A percentile compares a stretch with the other conserved stretches of the same genome.
phyloP scores from a whole-genome alignment of 2,797 vertebrate species.

The Anguilla pacifica region DNA sequence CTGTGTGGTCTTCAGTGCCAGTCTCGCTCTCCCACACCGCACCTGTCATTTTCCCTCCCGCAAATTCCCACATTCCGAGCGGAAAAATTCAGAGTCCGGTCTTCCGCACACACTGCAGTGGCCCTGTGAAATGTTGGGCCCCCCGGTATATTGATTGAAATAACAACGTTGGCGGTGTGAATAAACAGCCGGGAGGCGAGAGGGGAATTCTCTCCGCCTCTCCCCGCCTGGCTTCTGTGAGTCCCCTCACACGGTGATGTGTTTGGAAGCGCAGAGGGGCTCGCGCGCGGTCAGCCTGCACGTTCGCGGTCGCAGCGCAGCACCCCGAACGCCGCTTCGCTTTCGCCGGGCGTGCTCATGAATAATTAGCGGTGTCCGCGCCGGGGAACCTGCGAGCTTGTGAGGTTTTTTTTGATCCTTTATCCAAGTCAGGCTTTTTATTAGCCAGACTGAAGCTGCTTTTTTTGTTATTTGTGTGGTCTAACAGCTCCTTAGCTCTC shows the following conservation, averaged over 20 bases:
- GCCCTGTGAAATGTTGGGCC: not conserved
- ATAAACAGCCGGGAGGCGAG: slow-evolving; percentile 28
- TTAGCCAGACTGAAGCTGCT: not conserved
- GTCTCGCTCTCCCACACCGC: not conserved
- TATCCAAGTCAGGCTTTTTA: not conserved
- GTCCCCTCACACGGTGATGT: slow-evolving; percentile 27
- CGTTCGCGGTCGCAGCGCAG: not conserved
- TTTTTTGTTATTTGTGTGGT: slow-evolving; percentile 1
- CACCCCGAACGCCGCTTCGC: not conserved
- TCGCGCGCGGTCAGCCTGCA: not conserved
- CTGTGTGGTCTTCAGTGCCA: slow-evolving; percentile 4
- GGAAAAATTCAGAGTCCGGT: slow-evolving; percentile 12
- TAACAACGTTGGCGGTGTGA: slow-evolving; percentile 1
- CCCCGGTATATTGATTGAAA: slow-evolving; percentile 6
- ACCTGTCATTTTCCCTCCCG: slow-evolving; percentile 12
- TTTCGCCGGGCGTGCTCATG: not conserved
- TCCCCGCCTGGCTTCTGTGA: slow-evolving; percentile 5
- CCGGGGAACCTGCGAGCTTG: not conserved
- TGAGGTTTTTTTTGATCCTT: not conserved
- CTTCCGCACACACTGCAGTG: slow-evolving; percentile 1
- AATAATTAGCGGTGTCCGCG: not conserved
- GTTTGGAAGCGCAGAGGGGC: slow-evolving; percentile 19
- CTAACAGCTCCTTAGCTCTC: not conserved
- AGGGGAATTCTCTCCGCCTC: slow-evolving; percentile 15
- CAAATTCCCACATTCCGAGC: slow-evolving; percentile 16